A percentile compares a stretch with the other conserved stretches of the same genome.
Conservation (phyloP, 2,113 vertebrate species). For the Elgaria multicarinata region DNA sequence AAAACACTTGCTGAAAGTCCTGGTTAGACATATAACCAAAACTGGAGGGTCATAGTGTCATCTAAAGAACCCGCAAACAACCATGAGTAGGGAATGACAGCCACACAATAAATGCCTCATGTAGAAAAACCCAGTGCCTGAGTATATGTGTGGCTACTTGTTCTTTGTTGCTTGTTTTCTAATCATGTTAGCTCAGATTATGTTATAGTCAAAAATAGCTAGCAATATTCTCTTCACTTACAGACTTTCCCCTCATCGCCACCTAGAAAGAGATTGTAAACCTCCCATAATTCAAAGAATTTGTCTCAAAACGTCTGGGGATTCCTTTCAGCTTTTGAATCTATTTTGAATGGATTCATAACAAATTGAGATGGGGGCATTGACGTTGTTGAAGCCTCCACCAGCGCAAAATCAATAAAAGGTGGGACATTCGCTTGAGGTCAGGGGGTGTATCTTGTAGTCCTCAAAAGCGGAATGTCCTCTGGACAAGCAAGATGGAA, state of each 20-base stretch:
- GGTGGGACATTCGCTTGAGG: neutral
- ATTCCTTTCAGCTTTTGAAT: neutral
- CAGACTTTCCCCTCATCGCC: neutral
- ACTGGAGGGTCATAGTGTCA: too few relatives aligned
- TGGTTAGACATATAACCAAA: too few relatives aligned
- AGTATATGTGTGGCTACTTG: neutral
- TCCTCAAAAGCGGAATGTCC: neutral
- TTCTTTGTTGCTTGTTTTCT: neutral
- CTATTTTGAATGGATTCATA: neutral
- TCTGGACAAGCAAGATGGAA: slow-evolving; percentile 21
- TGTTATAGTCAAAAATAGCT: neutral
- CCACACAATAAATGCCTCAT: too few relatives aligned
- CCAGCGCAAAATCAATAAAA: neutral
- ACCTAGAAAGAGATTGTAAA: neutral
- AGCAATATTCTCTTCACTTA: neutral
- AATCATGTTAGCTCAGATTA: neutral
- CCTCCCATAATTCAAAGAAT: too few relatives aligned
- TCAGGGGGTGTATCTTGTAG: slow-evolving; percentile 23
- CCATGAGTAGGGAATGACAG: too few relatives aligned
- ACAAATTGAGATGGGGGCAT: neutral
- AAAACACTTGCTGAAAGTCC: too few relatives aligned
- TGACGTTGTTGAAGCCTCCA: too few relatives aligned
- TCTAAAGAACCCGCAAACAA: too few relatives aligned
- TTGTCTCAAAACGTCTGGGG: too few relatives aligned
- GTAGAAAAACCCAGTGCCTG: too few relatives aligned